These are phyloP conservation scores for Synanthedon vespiformis DNA, from an alignment of 2,888 invertebrate genomes.

Conservation along the genomic window DNA sequence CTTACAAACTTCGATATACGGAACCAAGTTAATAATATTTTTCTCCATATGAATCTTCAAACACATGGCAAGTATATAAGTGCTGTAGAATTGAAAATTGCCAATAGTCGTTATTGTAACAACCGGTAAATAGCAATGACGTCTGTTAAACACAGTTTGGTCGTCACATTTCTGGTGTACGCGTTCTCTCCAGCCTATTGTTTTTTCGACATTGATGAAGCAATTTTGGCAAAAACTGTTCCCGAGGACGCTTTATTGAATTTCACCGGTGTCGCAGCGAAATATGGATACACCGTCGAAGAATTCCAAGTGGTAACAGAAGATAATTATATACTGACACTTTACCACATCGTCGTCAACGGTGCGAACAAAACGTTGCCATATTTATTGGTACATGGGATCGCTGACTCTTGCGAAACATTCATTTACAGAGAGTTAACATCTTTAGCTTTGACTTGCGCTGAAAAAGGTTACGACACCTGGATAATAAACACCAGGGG, in stretches of 20 bases:
- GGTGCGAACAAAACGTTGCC: slow-evolving; percentile 20
- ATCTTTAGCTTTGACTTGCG: slow-evolving; percentile 42
- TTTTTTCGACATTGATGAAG: neutral
- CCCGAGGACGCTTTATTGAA: slow-evolving; percentile 10
- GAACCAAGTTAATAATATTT: too few relatives aligned
- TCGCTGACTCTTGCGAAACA: slow-evolving; percentile 34
- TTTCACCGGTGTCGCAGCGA: slow-evolving; percentile 18
- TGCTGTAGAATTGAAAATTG: too few relatives aligned
- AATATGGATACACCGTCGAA: slow-evolving; percentile 16
- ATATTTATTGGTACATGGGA: slow-evolving; percentile 38
- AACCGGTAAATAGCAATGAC: too few relatives aligned
- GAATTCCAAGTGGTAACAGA: slow-evolving; percentile 22
- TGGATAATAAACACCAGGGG: slow-evolving; percentile 68
- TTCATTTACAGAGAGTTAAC: slow-evolving; percentile 36
- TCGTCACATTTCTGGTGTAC: neutral
- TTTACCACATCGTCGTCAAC: slow-evolving; percentile 19
- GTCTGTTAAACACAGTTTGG: too few relatives aligned
- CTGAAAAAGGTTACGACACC: slow-evolving; percentile 66
- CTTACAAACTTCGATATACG: too few relatives aligned
- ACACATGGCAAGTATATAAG: too few relatives aligned
- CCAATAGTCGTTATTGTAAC: too few relatives aligned
- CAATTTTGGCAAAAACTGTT: neutral
- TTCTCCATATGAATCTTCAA: too few relatives aligned
- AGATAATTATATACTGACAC: slow-evolving; percentile 25
- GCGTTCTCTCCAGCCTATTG: neutral